Percentiles rank a stretch among this genome's conserved stretches.
Evolutionary conservation across 2,888 invertebrate genomes (phyloP).

Genomic region (Stenichneumon culpator): DNA sequence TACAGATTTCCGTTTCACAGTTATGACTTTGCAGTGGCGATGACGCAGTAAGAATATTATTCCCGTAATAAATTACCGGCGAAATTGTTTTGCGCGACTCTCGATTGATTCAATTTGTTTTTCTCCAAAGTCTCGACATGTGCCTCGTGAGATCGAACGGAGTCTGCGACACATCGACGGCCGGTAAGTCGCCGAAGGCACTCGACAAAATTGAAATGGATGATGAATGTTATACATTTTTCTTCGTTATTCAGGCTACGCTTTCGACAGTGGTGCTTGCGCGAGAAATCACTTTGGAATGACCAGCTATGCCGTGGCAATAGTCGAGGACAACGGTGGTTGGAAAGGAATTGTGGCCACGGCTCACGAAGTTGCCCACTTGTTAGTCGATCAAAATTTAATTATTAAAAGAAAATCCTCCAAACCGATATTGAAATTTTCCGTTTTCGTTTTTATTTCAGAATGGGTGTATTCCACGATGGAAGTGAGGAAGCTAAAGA

Average conservation of each 20-base stretch:
- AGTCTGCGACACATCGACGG: slow-evolving; percentile 72
- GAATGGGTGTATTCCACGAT: slow-evolving; percentile 80
- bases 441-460: not conserved
- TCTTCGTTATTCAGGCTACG: slow-evolving; percentile 72
- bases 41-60: slow-evolving; percentile 75
- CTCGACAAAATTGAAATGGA: not conserved
- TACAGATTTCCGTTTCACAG: slow-evolving; percentile 69
- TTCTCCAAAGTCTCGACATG: slow-evolving; percentile 73
- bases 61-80: not conserved
- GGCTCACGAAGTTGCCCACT: slow-evolving; percentile 81
- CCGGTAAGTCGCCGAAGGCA: slow-evolving; percentile 71
- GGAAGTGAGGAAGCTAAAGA: slow-evolving; percentile 60
- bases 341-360: slow-evolving; percentile 78
- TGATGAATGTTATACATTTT: not conserved
- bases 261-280: slow-evolving; percentile 79
- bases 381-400: slow-evolving; percentile 73
- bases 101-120: not conserved
- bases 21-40: slow-evolving; percentile 77
- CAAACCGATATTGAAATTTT: not conserved
- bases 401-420: not conserved
- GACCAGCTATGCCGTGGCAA: slow-evolving; percentile 76
- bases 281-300: slow-evolving; percentile 70
- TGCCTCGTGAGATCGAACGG: slow-evolving; percentile 70
- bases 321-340: slow-evolving; percentile 82
- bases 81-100: too few species aligned